Evolutionary conservation across 2,888 invertebrate species (phyloP).

Genomic region (Conops quadrifasciatus): DNA sequence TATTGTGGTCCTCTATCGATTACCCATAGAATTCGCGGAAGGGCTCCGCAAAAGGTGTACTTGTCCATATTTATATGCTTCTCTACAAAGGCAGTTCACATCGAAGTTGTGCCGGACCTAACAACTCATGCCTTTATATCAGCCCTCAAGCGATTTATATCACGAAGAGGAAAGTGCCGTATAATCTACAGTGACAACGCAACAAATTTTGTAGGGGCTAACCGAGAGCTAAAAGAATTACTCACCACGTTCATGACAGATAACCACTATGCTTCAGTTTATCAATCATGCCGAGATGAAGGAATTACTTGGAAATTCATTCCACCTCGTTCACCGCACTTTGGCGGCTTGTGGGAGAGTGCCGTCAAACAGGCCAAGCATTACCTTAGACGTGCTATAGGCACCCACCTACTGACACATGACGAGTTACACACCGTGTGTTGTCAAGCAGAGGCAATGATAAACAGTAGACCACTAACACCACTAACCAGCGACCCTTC

Average conservation of each 20-base stretch:
- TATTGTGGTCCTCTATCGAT: background rate
- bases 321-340: conserved; percentile 34
- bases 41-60: background rate
- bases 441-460: conserved; percentile 46
- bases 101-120: conserved; percentile 26
- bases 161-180: background rate
- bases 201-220: conserved; percentile 3
- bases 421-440: conserved; percentile 38
- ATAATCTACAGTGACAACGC: background rate
- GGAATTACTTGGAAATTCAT: conserved; percentile 2
- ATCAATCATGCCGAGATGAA: background rate
- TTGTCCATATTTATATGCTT: conserved; percentile 32
- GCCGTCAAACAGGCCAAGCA: conserved; percentile 39
- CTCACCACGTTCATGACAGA: too few species aligned
- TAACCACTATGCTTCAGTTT: too few species aligned
- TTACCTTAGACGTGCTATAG: conserved; percentile 32
- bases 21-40: background rate
- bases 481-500: conserved; percentile 45
- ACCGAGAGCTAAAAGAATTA: background rate
- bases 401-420: conserved; percentile 25
- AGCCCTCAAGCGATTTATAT: conserved; percentile 2
- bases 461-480: conserved; percentile 52
- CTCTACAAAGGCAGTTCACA: conserved; percentile 27
- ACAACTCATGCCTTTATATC: background rate
- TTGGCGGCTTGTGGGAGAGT: conserved; percentile 40